phyloP scores from a whole-genome alignment of 2,113 vertebrate species.

The Galbula dea region DNA sequence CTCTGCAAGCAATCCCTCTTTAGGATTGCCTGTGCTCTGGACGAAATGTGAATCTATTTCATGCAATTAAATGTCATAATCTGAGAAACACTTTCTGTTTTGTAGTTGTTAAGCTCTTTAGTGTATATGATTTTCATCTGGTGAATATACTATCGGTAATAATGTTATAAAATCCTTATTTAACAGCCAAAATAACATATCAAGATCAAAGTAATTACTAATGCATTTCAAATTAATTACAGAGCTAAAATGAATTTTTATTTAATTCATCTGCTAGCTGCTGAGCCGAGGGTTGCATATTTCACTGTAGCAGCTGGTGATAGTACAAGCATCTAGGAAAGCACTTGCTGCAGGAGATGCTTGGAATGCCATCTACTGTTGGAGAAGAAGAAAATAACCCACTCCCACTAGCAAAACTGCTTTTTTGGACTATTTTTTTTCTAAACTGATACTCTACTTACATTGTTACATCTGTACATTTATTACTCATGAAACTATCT shows the following conservation, averaged over 20 bases:
- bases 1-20: background rate
- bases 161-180: background rate
- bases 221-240: background rate
- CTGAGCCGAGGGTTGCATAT: background rate
- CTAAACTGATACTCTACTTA: background rate
- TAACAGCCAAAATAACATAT: background rate
- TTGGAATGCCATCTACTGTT: conserved; percentile 62
- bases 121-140: background rate
- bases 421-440: background rate
- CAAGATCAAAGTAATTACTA: background rate
- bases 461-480: background rate
- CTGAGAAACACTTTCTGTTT: background rate
- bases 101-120: background rate
- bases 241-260: background rate
- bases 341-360: background rate
- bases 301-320: background rate
- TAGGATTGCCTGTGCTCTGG: background rate
- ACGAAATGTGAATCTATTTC: background rate
- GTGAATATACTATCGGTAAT: background rate
- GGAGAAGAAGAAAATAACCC: background rate
- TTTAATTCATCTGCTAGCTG: background rate
- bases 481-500: background rate
- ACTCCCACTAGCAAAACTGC: background rate
- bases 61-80: background rate
- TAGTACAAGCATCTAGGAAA: background rate